Percentiles rank a stretch among this genome's conserved stretches.
These are phyloP conservation scores for Gymnogyps californianus DNA, from an alignment of 2,113 vertebrate species.

Conservation along the genomic window DNA sequence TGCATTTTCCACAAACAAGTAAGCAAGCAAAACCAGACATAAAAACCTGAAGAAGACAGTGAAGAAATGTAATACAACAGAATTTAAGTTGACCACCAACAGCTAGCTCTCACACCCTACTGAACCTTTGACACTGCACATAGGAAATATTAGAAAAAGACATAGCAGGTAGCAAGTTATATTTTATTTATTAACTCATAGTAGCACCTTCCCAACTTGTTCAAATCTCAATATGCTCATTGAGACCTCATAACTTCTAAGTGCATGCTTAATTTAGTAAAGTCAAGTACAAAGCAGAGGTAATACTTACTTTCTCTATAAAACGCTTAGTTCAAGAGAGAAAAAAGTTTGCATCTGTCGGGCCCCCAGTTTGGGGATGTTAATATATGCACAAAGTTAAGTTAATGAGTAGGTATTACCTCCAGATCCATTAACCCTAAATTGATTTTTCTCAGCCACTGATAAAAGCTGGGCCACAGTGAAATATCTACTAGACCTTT, in stretches of 20 bases:
- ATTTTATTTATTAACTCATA: background rate
- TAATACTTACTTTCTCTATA: background rate
- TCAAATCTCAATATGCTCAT: background rate
- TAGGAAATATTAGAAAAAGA: background rate
- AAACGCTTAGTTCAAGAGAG: background rate
- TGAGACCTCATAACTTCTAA: background rate
- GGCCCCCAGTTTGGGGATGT: background rate
- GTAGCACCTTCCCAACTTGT: background rate
- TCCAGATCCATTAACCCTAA: background rate
- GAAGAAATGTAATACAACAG: background rate
- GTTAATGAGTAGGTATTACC: background rate
- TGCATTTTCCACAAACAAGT: background rate
- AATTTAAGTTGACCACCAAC: background rate
- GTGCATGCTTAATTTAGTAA: background rate
- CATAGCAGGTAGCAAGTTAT: background rate
- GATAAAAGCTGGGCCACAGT: background rate
- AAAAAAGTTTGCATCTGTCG: background rate
- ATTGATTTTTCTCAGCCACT: background rate
- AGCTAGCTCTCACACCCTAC: background rate
- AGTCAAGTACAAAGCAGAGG: background rate
- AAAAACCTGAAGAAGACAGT: background rate
- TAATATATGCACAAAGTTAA: background rate
- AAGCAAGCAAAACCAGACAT: background rate
- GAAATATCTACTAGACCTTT: background rate
- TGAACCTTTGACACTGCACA: background rate